phyloP scores from a whole-genome alignment of 1,140 invertebrate species.

The Eumeta japonica region DNA sequence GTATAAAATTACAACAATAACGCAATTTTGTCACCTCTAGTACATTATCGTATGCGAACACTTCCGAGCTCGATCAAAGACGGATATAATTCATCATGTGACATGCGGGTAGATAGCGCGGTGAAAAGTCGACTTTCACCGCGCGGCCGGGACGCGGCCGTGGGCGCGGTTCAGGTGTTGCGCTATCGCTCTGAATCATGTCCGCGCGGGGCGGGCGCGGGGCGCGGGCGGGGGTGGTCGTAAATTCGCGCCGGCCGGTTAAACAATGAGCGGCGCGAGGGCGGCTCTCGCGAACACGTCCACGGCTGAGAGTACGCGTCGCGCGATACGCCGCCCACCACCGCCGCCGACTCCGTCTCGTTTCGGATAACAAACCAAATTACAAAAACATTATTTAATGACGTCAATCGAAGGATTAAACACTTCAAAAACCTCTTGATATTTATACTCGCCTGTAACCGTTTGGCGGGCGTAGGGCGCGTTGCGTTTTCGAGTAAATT shows the following conservation, averaged over 20 bases:
- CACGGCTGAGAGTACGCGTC: slow-evolving; percentile 5
- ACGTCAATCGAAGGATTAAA: not conserved
- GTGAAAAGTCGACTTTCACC: not conserved
- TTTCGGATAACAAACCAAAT: slow-evolving; percentile 6
- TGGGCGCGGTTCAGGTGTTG: not conserved
- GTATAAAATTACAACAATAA: too few relatives aligned
- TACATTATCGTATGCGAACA: too few relatives aligned
- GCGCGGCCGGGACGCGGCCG: not conserved
- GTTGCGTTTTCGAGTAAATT: too few relatives aligned
- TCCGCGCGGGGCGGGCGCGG: not conserved
- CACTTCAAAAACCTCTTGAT: not conserved
- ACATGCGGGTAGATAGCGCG: too few relatives aligned
- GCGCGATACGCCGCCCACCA: slow-evolving; percentile 20
- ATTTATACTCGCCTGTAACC: too few relatives aligned
- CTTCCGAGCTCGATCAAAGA: too few relatives aligned
- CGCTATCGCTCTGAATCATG: not conserved
- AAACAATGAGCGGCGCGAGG: slow-evolving; percentile 45
- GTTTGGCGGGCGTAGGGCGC: too few relatives aligned
- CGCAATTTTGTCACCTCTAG: too few relatives aligned
- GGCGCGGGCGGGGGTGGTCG: slow-evolving; percentile 16
- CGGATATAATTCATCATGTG: too few relatives aligned
- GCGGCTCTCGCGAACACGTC: slow-evolving; percentile 27
- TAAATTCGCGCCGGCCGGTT: slow-evolving; percentile 44
- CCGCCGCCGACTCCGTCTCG: not conserved
- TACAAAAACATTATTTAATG: not conserved